Conservation (phyloP, 2,888 invertebrate genomes). For the Drosophila koepferae region DNA sequence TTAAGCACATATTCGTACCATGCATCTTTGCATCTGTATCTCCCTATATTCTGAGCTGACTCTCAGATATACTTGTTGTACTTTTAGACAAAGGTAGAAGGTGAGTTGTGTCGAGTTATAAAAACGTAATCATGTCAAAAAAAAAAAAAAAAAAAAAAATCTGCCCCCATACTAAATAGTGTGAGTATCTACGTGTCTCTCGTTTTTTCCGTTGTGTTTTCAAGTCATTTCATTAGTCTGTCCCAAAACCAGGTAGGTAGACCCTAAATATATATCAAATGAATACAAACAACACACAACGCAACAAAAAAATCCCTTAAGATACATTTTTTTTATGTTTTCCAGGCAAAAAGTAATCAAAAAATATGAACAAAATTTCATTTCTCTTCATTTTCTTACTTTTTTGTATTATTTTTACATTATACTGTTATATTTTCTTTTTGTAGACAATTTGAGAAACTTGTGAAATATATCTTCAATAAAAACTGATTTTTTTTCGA, state of each 20-base stretch:
- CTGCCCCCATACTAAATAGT: background rate
- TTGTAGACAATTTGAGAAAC: constrained; percentile 60
- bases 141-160: no score
- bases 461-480: constrained; percentile 38
- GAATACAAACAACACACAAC: constrained; percentile 36
- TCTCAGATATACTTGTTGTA: constrained; percentile 3
- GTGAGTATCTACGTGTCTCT: constrained; percentile 39
- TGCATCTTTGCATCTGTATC: constrained; percentile 35
- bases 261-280: constrained; percentile 41
- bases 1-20: constrained; percentile 51
- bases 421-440: constrained; percentile 19
- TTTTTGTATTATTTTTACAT: background rate
- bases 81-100: constrained; percentile 26
- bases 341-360: constrained; percentile 57
- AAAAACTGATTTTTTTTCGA: constrained; percentile 57
- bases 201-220: constrained; percentile 41
- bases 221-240: constrained; percentile 31
- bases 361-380: constrained; percentile 57
- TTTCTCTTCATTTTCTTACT: constrained; percentile 46
- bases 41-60: constrained; percentile 14
- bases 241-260: constrained; percentile 60
- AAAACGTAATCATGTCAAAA: background rate
- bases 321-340: constrained; percentile 42
- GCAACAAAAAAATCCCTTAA: constrained; percentile 32
- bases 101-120: constrained; percentile 32